Conservation (phyloP, 2,113 vertebrate genomes). For the Ginglymostoma cirratum region DNA sequence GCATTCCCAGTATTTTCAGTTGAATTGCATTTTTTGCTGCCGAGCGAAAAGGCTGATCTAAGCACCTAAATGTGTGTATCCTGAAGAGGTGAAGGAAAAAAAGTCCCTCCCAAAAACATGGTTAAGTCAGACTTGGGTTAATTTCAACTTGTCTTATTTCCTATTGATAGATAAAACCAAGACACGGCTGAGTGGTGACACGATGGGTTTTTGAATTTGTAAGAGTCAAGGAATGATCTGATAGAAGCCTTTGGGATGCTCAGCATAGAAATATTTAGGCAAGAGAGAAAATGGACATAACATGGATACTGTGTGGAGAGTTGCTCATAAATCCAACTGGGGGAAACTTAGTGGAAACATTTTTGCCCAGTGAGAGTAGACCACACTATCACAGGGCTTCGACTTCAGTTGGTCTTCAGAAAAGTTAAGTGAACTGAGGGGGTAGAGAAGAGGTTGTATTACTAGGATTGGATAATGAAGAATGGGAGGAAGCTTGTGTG, state of each 20-base stretch:
- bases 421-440: no score
- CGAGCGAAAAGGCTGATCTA: background rate
- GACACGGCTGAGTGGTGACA: background rate
- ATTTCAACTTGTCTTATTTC: background rate
- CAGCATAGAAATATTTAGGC: background rate
- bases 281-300: background rate
- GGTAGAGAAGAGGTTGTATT: no score
- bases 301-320: background rate
- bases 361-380: background rate
- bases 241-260: background rate
- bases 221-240: background rate
- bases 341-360: background rate
- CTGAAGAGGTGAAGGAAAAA: background rate
- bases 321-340: background rate
- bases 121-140: background rate
- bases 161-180: background rate
- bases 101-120: background rate
- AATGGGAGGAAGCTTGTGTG: no score
- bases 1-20: background rate
- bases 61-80: background rate
- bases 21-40: background rate
- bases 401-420: no score
- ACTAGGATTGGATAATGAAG: no score
- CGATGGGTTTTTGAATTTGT: no score
- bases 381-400: no score